These are phyloP conservation scores for Lochmaea capreae DNA, from an alignment of 2,888 invertebrate genomes.

Conservation along the genomic window DNA sequence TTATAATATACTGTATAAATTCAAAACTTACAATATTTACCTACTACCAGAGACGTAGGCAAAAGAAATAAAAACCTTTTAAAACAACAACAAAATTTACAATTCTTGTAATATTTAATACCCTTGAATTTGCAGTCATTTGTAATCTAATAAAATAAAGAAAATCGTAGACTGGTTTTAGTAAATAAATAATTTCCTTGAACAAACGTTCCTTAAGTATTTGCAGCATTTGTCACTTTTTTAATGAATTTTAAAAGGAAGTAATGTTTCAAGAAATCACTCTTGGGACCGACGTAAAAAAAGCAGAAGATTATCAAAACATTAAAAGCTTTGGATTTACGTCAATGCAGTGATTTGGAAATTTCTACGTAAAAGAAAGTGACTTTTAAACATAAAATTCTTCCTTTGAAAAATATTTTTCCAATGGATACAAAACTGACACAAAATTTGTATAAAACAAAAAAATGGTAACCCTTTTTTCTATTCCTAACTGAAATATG, in stretches of 20 bases:
- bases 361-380: not conserved
- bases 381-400: not conserved
- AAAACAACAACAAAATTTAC: not conserved
- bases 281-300: not conserved
- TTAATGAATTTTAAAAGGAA: slow-evolving; percentile 11
- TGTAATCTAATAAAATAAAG: not conserved
- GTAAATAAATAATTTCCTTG: not conserved
- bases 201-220: not conserved
- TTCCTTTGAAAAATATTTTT: not conserved
- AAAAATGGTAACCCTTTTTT: not conserved
- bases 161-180: not conserved
- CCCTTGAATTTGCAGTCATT: not conserved
- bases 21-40: slow-evolving; percentile 3
- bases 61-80: too few species aligned
- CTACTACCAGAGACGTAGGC: slow-evolving; percentile 9
- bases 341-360: slow-evolving; percentile 4
- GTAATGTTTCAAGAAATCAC: slow-evolving; percentile 1
- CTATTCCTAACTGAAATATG: not conserved
- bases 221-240: slow-evolving; percentile 18
- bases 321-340: slow-evolving; percentile 35
- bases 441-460: not conserved
- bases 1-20: slow-evolving; percentile 8
- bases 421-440: not conserved
- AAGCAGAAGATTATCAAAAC: slow-evolving; percentile 37
- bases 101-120: not conserved